Conservation (phyloP, 2,113 vertebrate species). For the Xiphias gladius region DNA sequence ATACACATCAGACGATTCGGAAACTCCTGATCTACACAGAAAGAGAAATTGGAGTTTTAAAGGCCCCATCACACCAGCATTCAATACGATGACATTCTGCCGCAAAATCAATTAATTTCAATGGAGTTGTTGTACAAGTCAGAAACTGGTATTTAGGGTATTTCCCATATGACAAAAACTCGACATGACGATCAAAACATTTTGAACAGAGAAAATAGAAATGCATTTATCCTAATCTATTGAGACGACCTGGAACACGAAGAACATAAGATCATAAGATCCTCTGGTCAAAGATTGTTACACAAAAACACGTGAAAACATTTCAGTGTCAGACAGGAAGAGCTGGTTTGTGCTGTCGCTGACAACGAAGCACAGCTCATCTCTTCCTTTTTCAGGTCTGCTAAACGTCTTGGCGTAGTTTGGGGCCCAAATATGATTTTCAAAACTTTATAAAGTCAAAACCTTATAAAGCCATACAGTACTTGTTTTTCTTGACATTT, state of each 20-base stretch:
- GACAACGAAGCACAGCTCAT: constrained; percentile 12
- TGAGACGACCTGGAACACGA: neutral
- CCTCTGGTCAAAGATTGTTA: neutral
- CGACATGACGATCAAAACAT: neutral
- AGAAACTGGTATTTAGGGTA: too few relatives aligned
- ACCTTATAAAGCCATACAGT: constrained; percentile 32
- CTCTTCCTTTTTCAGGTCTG: neutral
- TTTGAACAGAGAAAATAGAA: too few relatives aligned
- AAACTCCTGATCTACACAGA: neutral
- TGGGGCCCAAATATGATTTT: constrained; percentile 65
- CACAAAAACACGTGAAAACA: constrained; percentile 8
- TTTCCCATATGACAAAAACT: neutral
- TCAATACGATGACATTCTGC: neutral
- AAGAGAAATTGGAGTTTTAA: neutral
- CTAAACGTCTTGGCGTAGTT: constrained; percentile 47
- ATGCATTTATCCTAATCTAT: too few relatives aligned
- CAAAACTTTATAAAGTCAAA: constrained; percentile 8
- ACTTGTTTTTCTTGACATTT: constrained; percentile 2
- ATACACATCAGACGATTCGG: constrained; percentile 10
- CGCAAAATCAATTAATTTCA: neutral
- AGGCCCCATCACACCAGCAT: neutral
- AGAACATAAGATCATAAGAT: neutral
- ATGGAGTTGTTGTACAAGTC: too few relatives aligned
- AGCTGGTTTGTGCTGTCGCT: constrained; percentile 26
- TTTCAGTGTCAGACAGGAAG: neutral